Percentiles rank a stretch among this genome's conserved stretches.
Evolutionary conservation across 1,140 invertebrate species (phyloP).

Genomic region (Pseudomyrmex concolor): DNA sequence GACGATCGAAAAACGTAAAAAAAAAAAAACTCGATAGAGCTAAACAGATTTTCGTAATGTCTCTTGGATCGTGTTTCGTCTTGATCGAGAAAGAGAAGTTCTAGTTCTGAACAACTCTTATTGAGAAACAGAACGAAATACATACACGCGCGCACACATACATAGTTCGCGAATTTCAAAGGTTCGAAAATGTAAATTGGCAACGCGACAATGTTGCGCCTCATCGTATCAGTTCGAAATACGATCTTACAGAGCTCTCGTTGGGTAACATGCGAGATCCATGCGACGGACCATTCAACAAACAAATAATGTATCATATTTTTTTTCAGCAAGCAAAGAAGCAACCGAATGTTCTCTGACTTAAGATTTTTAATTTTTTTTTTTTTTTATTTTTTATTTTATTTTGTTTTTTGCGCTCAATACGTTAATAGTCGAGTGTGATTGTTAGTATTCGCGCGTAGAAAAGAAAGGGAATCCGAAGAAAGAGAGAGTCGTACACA

Average conservation of each 20-base stretch:
- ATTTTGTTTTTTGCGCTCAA: constrained; percentile 17
- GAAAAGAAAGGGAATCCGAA: neutral
- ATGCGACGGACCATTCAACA: constrained; percentile 49
- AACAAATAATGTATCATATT: constrained; percentile 58
- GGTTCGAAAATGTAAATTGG: constrained; percentile 1
- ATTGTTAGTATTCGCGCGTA: constrained; percentile 5
- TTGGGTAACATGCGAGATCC: constrained; percentile 21
- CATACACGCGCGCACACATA: neutral
- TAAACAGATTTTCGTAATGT: constrained; percentile 26
- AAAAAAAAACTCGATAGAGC: constrained; percentile 4
- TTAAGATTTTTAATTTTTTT: neutral
- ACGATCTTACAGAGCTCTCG: constrained; percentile 16
- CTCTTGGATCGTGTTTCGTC: constrained; percentile 36
- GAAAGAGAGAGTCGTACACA: neutral
- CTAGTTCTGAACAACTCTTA: neutral
- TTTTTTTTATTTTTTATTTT: no score
- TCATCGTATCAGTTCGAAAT: constrained; percentile 38
- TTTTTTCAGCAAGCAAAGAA: constrained; percentile 63
- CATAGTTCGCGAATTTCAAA: neutral
- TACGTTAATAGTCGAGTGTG: constrained; percentile 4
- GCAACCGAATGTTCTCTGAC: constrained; percentile 65
- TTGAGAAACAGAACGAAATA: constrained; percentile 18
- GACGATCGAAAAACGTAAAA: constrained; percentile 2
- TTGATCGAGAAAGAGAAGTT: constrained; percentile 9
- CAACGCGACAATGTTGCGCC: constrained; percentile 9